Evolutionary conservation across 2,113 vertebrate genomes (phyloP), one percentile per base, ranked within the genome.

Genomic region (Herpetotheres cachinnans): DNA sequence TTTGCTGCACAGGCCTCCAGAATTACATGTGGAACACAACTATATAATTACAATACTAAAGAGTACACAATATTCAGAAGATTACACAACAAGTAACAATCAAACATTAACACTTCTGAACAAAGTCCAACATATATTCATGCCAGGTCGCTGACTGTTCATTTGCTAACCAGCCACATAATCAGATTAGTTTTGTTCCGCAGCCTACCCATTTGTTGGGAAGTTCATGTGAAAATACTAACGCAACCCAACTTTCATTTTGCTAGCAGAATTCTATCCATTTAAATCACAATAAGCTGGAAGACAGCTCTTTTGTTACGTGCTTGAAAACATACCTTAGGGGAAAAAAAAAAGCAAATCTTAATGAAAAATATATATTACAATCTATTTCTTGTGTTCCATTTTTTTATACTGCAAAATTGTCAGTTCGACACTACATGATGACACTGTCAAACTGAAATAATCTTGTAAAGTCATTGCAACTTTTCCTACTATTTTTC

Each of bases 101-200:
- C 87, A 94, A 94, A 89, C 40, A 36, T 82, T 93, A 96, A 93
- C 78, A 72, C 78, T 79, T 76, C 81, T 42, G 84, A 96, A 55
- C 87, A 52, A 97, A 96, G 92, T 96, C 87, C 95, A 87, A 11
- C 4, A 3, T 8, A 72, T 12, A 72, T 82, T 84, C 24, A 22
- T n/a, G 36, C 78, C 66, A 76, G 56, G 73, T 63, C 7, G 0
- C 52, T 47, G 61, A 85, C 4, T 67, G 61, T 67, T 89, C 89
- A 72, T 76, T 84, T 93, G 65, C 74, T 93, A 89, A 40, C 47
- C 66, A 72, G 61, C 78, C 87, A 76, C 74, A 52, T 82, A 52
- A 91, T 84, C 44, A 65, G 76, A 87, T 82, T 79, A 76, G 52
- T 65, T 95, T 71, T 82, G 34, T 82, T 77, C 61, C 61, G 69